Base-by-base conservation (phyloP, 2,888 invertebrate genomes). In the Heliconius aoede region DNA sequence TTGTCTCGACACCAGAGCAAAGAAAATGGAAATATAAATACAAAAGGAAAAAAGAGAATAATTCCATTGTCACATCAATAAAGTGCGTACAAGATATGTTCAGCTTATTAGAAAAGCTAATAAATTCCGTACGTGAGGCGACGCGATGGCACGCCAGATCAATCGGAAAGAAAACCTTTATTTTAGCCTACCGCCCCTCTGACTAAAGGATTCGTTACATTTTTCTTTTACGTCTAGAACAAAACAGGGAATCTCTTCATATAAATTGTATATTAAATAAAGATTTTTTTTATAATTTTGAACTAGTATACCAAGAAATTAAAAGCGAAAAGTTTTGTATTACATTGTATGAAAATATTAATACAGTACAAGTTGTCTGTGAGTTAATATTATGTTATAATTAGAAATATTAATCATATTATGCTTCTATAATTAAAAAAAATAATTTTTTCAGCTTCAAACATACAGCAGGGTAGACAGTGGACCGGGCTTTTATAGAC, bases 111-210 rank as follows among this genome's bases (percentile, higher is more conserved):
- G 88, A 85, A 86, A 86, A 85, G 86, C 89, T 88, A 89, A 91
- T 92, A 92, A 92, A 92, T 91, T 88, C 84, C 71, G 90, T 88
- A 92, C 92, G 92, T 93, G 92, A 86, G 85, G 81, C 86, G 83
- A 82, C 86, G 86, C 84, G 82, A 83, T 82, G 85, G 86, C 86
- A 88, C 87, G 85, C 84, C 85, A 81, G 83, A 85, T 85, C 86
- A 86, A 83, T 84, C 80, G 85, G 84, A 86, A 87, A 86, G 86
- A 84, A 84, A 85, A 83, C 82, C 83, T 82, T 81, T 80, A 80
- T 80, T 80, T 46, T 58, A 69, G 40, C 72, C 46, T 64, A 73
- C 67, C 40, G 40, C 40, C 51, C 68, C 58, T 69, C 40, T n/a
- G 40, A n/a, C 55, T 58, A n/a, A 21, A 65, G n/a, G 36, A 69